Conservation (phyloP, 2,797 vertebrate species). For the Merluccius polli region DNA sequence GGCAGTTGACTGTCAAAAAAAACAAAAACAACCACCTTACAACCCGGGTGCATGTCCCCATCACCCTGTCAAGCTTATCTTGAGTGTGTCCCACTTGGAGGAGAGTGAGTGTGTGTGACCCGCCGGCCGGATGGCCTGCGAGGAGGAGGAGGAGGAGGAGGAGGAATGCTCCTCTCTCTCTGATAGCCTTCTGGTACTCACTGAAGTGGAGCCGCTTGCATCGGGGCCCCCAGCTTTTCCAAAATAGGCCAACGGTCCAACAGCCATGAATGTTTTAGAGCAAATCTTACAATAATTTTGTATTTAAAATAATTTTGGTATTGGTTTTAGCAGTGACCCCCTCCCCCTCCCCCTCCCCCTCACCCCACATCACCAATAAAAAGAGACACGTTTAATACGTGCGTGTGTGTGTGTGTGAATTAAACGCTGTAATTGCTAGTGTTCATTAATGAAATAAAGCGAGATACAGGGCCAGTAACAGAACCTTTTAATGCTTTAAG, state of each 20-base stretch:
- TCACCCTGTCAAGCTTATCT: constrained; percentile 51
- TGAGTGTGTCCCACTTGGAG: not conserved
- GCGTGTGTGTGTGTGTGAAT: not conserved
- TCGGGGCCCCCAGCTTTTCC: not conserved
- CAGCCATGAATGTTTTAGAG: not conserved
- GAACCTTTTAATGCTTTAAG: constrained; percentile 47
- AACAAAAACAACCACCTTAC: constrained; percentile 21
- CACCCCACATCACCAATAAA: too few relatives aligned
- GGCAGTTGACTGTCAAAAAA: constrained; percentile 23
- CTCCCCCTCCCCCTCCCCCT: too few relatives aligned
- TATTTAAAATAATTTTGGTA: not conserved
- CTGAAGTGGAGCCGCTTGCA: not conserved
- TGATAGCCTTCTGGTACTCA: not conserved
- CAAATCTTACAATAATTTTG: not conserved
- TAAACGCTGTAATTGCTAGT: not conserved
- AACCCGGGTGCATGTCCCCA: constrained; percentile 44
- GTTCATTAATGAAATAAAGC: constrained; percentile 30
- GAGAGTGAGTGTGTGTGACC: constrained; percentile 3
- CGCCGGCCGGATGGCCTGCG: not conserved
- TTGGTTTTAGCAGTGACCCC: not conserved
- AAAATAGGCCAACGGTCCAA: not conserved
- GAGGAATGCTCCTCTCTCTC: not conserved
- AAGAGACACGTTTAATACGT: not conserved
- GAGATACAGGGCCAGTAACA: constrained; percentile 17
- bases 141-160: not conserved